Evolutionary conservation across 2,113 vertebrate genomes (phyloP).

Genomic region (Alethe castanea): DNA sequence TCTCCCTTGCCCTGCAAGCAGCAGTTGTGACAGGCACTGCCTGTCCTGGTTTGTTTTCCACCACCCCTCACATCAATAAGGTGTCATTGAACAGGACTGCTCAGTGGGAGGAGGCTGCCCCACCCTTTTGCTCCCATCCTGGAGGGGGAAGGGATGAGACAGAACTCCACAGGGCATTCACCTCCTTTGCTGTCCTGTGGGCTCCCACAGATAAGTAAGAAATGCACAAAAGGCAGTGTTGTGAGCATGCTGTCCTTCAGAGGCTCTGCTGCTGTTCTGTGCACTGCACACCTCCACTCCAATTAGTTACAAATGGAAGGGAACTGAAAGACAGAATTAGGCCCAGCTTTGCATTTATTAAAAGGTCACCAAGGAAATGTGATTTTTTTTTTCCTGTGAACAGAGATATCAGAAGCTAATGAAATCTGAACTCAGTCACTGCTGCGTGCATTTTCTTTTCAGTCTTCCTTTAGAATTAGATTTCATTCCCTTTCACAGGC

Average conservation of each 20-base stretch:
- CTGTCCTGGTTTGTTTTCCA: neutral
- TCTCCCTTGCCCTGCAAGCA: neutral
- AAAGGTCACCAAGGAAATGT: constrained; percentile 69
- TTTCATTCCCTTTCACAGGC: neutral
- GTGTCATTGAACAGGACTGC: neutral
- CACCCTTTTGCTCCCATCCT: neutral
- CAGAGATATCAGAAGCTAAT: constrained; percentile 58
- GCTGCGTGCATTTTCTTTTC: constrained; percentile 10
- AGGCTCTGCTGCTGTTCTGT: neutral
- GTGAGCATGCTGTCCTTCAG: neutral
- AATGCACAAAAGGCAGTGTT: fast-evolving
- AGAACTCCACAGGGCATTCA: neutral
- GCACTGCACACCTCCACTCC: neutral
- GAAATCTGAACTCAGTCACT: constrained; percentile 59
- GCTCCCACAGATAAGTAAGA: neutral
- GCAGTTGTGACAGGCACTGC: neutral
- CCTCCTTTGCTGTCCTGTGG: neutral
- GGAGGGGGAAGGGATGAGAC: neutral
- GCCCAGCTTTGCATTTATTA: constrained; percentile 41
- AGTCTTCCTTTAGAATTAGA: neutral
- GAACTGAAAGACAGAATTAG: neutral
- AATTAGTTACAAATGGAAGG: constrained; percentile 31
- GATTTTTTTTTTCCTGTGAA: constrained; percentile 28
- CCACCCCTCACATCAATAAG: fast-evolving
- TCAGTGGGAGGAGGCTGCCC: neutral